Conservation (phyloP, 1,140 invertebrate species). For the Brachionus rubens region DNA sequence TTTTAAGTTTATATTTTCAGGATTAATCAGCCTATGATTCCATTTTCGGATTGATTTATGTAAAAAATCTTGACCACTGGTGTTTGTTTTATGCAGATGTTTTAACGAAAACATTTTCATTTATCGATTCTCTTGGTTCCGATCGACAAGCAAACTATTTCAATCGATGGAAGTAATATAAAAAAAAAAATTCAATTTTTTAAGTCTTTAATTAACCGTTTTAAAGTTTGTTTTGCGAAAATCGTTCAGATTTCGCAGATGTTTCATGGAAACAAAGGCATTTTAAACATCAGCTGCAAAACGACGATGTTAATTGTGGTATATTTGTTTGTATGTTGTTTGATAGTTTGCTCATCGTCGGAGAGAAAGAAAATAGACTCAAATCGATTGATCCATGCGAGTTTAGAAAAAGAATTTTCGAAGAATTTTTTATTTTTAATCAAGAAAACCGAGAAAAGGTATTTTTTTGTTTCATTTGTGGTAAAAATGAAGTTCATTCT, state of each 20-base stretch:
- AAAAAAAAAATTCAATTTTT: not conserved
- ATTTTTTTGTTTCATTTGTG: constrained; percentile 11
- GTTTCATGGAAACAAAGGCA: not conserved
- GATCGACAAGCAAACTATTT: not conserved
- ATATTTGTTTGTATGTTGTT: not conserved
- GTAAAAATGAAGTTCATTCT: not conserved
- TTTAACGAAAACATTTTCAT: not conserved
- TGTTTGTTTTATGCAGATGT: constrained; percentile 11
- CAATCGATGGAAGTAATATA: not conserved
- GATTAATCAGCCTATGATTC: not conserved
- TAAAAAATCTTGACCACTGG: not conserved
- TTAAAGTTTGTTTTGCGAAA: constrained; percentile 11
- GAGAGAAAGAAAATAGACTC: not conserved
- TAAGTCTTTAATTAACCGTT: not conserved
- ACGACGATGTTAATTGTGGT: not conserved
- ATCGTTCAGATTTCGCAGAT: not conserved
- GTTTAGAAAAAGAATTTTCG: constrained; percentile 3
- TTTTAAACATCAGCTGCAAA: not conserved
- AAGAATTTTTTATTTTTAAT: not conserved
- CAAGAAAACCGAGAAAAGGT: not conserved
- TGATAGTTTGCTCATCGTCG: not conserved
- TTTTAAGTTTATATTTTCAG: not conserved
- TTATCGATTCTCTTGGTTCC: not conserved
- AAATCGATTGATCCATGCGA: not conserved
- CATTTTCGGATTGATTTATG: constrained; percentile 2